Evolutionary conservation across 2,888 invertebrate genomes (phyloP).

Genomic region (Rhaphigaster nebulosa): DNA sequence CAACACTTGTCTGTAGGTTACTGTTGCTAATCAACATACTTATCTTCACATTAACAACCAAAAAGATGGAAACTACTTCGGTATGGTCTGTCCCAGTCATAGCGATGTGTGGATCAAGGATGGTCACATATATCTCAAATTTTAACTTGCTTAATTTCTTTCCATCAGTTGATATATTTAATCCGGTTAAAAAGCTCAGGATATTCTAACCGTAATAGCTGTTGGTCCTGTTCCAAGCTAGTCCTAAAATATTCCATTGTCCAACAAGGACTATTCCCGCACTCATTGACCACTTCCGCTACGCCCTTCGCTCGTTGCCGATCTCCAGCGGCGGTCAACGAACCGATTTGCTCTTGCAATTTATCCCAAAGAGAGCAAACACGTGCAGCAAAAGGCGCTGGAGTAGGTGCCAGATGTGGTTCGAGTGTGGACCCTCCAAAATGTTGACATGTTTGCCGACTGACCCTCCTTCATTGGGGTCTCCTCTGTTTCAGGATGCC

Average conservation of each 20-base stretch:
- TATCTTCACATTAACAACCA: no score
- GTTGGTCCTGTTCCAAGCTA: background rate
- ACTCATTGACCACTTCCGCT: background rate
- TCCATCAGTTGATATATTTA: background rate
- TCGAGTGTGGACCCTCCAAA: background rate
- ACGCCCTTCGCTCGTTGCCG: background rate
- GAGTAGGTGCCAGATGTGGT: constrained; percentile 22
- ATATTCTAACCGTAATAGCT: background rate
- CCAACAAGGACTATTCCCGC: background rate
- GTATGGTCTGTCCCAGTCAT: no score
- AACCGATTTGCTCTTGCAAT: background rate
- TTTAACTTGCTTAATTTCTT: background rate
- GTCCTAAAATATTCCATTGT: background rate
- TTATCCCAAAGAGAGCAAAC: background rate
- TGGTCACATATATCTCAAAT: background rate
- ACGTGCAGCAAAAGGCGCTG: background rate
- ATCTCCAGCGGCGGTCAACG: background rate
- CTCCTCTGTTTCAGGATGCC: background rate
- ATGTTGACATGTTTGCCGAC: constrained; percentile 24
- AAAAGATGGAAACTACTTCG: no score
- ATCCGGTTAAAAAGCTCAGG: background rate
- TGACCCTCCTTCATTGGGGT: background rate
- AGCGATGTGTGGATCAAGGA: no score
- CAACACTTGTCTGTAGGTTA: no score
- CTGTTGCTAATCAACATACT: no score